A percentile compares a stretch with the other conserved stretches of the same genome.
Evolutionary conservation across 1,140 invertebrate genomes (phyloP).

Genomic region (Drosophila fuyamai): DNA sequence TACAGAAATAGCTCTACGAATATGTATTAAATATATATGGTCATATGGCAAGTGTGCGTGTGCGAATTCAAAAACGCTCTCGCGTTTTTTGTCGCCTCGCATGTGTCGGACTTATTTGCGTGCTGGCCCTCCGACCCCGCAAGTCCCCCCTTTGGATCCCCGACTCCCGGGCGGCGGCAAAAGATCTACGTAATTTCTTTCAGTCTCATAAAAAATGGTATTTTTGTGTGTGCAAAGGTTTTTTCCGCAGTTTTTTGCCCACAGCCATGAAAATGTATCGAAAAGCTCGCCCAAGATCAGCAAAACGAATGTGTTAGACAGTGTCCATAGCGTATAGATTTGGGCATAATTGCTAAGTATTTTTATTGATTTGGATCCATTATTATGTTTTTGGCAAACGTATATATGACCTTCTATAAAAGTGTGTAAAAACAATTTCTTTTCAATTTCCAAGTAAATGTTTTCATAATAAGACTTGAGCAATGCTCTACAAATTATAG

Average conservation of each 20-base stretch:
- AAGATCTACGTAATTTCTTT: conserved; percentile 71
- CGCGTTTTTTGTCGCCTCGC: conserved; percentile 12
- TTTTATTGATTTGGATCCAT: neutral
- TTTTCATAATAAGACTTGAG: no score
- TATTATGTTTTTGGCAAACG: no score
- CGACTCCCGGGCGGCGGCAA: conserved; percentile 40
- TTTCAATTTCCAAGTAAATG: no score
- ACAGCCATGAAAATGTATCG: conserved; percentile 24
- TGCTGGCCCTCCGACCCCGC: conserved; percentile 5
- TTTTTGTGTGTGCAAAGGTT: conserved; percentile 35
- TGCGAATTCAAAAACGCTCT: conserved; percentile 37
- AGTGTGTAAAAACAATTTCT: no score
- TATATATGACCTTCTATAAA: no score
- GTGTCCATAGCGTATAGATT: neutral
- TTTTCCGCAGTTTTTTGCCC: conserved; percentile 24
- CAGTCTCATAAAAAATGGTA: conserved; percentile 25
- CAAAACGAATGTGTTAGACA: neutral
- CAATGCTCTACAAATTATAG: no score
- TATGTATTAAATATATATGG: conserved; percentile 4
- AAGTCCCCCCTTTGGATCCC: neutral
- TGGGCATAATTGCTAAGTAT: neutral
- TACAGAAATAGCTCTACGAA: conserved; percentile 58
- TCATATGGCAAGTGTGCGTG: conserved; percentile 8
- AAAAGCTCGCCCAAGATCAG: conserved; percentile 26
- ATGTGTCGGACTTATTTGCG: conserved; percentile 22